These are phyloP conservation scores for Pocillopora damicornis DNA, from an alignment of 64 coral and sea anemone species.

Conservation along the genomic window DNA sequence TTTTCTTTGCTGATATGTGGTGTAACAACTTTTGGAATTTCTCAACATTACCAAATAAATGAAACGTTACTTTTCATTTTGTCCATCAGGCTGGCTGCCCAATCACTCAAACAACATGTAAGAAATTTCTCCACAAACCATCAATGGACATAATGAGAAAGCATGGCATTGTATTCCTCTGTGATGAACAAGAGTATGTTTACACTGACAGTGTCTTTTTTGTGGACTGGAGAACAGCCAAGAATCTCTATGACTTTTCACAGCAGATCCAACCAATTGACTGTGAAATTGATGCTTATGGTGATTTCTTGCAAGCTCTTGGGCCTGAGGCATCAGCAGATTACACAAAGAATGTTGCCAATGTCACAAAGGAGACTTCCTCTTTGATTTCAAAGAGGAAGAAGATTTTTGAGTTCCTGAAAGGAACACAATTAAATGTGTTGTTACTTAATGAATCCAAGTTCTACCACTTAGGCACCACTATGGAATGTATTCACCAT, in stretches of 20 bases:
- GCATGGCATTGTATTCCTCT: conserved; percentile 55
- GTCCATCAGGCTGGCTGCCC: conserved; percentile 7
- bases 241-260: conserved; percentile 57
- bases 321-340: conserved; percentile 59
- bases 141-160: conserved; percentile 74
- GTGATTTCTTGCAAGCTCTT: conserved; percentile 81
- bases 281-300: conserved; percentile 90
- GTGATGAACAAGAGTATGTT: conserved; percentile 65
- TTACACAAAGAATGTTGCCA: conserved; percentile 82
- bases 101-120: conserved; percentile 67
- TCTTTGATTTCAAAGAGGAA: conserved; percentile 82
- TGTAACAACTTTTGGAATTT: too few relatives aligned
- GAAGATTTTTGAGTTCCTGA: conserved; percentile 74
- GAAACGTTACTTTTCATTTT: not conserved
- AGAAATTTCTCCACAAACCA: conserved; percentile 92
- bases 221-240: conserved; percentile 77
- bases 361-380: conserved; percentile 73
- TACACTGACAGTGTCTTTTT: conserved; percentile 92
- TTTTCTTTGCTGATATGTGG: too few relatives aligned
- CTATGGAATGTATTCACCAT: conserved; percentile 76
- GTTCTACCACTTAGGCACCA: conserved; percentile 96
- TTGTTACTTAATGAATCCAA: conserved; percentile 87
- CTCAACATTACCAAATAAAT: too few relatives aligned
- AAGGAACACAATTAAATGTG: conserved; percentile 88
- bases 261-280: conserved; percentile 60